Percentiles rank a stretch among this genome's conserved stretches.
Conservation (phyloP, 2,888 invertebrate species). For the Philhelius pedissequus region DNA sequence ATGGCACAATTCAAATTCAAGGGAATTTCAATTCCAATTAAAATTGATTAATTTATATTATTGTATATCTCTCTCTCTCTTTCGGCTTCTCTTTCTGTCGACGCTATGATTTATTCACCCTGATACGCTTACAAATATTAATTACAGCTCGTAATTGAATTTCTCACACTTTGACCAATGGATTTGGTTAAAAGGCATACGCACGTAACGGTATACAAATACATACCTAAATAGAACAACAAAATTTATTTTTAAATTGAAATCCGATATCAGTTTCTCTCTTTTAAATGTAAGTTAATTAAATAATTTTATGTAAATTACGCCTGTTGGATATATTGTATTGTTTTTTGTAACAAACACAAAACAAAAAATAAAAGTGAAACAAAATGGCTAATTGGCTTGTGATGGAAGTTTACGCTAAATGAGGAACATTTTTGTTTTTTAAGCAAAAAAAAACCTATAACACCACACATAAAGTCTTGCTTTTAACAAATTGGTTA, state of each 20-base stretch:
- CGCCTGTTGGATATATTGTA: not conserved
- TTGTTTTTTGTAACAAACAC: not conserved
- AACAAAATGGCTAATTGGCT: constrained; percentile 46
- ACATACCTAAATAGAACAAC: not conserved
- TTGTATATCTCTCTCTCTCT: not conserved
- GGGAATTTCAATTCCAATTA: constrained; percentile 66
- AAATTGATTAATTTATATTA: constrained; percentile 60
- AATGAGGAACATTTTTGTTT: constrained; percentile 31
- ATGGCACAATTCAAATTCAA: constrained; percentile 28
- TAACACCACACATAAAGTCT: constrained; percentile 28
- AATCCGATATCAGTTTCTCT: not conserved
- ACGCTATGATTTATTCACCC: constrained; percentile 45
- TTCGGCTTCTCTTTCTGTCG: not conserved
- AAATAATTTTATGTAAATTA: constrained; percentile 63
- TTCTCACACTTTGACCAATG: constrained; percentile 49
- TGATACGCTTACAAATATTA: constrained; percentile 59
- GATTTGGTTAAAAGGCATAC: not conserved
- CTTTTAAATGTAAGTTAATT: constrained; percentile 46
- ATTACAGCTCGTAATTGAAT: constrained; percentile 65
- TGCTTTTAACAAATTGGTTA: constrained; percentile 37
- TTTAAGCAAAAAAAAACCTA: constrained; percentile 16
- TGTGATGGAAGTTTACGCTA: not conserved
- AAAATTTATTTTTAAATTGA: not conserved
- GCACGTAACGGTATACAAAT: not conserved
- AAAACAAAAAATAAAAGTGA: not conserved